A percentile compares a stretch with the other conserved stretches of the same genome.
Conservation (phyloP, 2,113 vertebrate species). For the Balaeniceps rex region DNA sequence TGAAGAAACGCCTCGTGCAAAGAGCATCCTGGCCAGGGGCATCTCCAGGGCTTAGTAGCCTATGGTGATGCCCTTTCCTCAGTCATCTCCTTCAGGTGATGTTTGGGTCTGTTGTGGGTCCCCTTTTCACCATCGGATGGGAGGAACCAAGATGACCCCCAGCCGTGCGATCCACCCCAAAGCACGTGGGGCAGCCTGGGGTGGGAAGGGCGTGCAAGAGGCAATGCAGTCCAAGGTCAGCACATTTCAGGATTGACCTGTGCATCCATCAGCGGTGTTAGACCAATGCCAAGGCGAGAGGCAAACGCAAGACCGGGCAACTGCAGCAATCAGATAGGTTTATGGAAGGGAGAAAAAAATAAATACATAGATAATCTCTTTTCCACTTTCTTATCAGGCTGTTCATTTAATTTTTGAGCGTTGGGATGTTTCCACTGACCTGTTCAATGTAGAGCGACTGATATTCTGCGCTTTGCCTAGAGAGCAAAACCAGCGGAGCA, state of each 20-base stretch:
- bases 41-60: accelerated
- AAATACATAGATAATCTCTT: neutral
- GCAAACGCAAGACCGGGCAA: neutral
- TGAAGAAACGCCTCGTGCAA: neutral
- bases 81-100: accelerated
- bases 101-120: neutral
- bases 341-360: neutral
- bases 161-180: neutral
- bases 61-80: neutral
- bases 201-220: neutral
- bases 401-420: accelerated
- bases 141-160: neutral
- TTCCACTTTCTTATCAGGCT: neutral
- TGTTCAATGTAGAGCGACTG: neutral
- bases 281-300: neutral
- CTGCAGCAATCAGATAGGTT: neutral
- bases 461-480: neutral
- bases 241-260: accelerated
- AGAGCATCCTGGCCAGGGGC: too few relatives aligned
- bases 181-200: neutral
- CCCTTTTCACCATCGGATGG: neutral
- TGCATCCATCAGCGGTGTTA: neutral
- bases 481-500: neutral
- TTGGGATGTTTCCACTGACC: neutral
- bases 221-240: accelerated